Percentiles rank a stretch among this genome's conserved stretches.
These are phyloP conservation scores for Catocala fraxini DNA, from an alignment of 2,888 invertebrate genomes.

Conservation along the genomic window DNA sequence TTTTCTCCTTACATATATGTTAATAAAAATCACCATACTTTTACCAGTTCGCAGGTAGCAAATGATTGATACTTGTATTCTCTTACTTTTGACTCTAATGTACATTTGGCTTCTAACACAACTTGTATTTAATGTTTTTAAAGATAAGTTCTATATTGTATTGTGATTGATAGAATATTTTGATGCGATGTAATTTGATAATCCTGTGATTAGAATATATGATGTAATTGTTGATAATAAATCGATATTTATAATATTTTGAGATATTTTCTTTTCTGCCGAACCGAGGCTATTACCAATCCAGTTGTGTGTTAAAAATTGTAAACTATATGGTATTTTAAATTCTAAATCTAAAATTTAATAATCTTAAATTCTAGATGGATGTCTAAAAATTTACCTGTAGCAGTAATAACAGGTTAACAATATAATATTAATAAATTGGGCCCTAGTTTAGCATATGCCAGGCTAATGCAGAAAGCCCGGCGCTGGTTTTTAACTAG, in stretches of 20 bases:
- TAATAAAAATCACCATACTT: slow-evolving; percentile 27
- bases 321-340: too few relatives aligned
- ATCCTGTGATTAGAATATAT: slow-evolving; percentile 74
- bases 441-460: too few relatives aligned
- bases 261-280: not conserved
- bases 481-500: too few relatives aligned
- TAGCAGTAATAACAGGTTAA: too few relatives aligned
- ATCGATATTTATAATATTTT: slow-evolving; percentile 62
- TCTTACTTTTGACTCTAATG: slow-evolving; percentile 19
- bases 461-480: too few relatives aligned
- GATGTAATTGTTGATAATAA: slow-evolving; percentile 76
- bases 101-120: slow-evolving; percentile 38
- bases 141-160: slow-evolving; percentile 54
- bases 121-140: slow-evolving; percentile 53
- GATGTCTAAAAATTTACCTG: too few relatives aligned
- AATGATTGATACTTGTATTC: slow-evolving; percentile 35
- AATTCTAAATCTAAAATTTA: too few relatives aligned
- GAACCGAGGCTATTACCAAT: not conserved
- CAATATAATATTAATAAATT: too few relatives aligned
- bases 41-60: slow-evolving; percentile 32
- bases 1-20: not conserved
- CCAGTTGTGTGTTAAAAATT: too few relatives aligned
- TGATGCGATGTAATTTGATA: slow-evolving; percentile 70
- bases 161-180: slow-evolving; percentile 61
- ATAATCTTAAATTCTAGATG: too few relatives aligned